These are phyloP conservation scores for Drosophila trapezifrons DNA, from an alignment of 1,140 invertebrate genomes.

Conservation along the genomic window DNA sequence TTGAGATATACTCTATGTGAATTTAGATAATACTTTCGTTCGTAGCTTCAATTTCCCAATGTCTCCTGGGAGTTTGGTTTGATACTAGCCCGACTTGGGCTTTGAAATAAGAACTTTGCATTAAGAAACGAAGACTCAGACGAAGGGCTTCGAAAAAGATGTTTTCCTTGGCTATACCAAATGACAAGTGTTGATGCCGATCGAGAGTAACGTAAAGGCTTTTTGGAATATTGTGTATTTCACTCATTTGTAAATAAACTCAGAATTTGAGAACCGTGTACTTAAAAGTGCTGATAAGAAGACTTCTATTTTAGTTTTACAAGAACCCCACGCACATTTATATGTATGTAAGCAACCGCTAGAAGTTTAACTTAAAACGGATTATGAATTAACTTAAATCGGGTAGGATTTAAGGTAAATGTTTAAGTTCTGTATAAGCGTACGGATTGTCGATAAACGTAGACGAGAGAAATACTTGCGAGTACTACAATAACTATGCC, in stretches of 20 bases:
- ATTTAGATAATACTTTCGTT: conserved; percentile 7
- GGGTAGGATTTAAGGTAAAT: conserved; percentile 58
- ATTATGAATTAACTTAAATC: conserved; percentile 36
- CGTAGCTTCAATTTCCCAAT: conserved; percentile 7
- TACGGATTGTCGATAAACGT: conserved; percentile 69
- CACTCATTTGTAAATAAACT: conserved; percentile 42
- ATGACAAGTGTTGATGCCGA: conserved; percentile 5
- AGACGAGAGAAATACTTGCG: conserved; percentile 53
- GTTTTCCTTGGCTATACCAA: not conserved
- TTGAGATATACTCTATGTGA: conserved; percentile 5
- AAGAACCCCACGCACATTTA: conserved; percentile 51
- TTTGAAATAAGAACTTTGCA: not conserved
- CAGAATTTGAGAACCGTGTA: conserved; percentile 35
- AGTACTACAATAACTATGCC: conserved; percentile 70
- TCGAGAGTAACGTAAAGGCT: conserved; percentile 8
- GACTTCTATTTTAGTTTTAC: conserved; percentile 61
- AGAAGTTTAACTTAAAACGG: conserved; percentile 60
- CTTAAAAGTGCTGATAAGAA: conserved; percentile 54
- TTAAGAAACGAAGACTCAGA: not conserved
- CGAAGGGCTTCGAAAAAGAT: not conserved
- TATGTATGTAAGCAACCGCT: conserved; percentile 39
- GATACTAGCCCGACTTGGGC: not conserved
- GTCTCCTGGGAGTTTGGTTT: not conserved
- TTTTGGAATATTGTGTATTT: conserved; percentile 1
- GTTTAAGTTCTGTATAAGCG: conserved; percentile 64